Evolutionary conservation across 2,113 vertebrate genomes (phyloP), one percentile per base, ranked within the genome.

Genomic region (Gopherus flavomarginatus): DNA sequence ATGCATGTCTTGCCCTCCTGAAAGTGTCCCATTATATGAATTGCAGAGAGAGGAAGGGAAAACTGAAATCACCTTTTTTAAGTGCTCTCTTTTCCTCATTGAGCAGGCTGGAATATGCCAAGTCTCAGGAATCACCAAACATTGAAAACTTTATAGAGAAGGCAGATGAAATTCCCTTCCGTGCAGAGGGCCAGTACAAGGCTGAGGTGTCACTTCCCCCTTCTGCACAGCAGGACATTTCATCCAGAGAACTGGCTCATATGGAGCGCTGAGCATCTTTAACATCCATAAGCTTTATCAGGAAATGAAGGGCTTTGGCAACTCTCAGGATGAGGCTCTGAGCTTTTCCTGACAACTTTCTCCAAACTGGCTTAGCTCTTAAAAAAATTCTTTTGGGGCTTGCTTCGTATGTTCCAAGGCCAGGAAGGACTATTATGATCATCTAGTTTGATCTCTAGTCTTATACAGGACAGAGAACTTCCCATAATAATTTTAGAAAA

Each of bases 101-200:
- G 72, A 22, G 31, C 26, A 81, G 93, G 14, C 69, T 88, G 84
- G 72, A 65, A 83, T 11, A 42, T 50, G 77, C 38, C 44, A 57
- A 5, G 29, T 88, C 56, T 90, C 49, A 49, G 35, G 88, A 49
- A 53, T 10, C 14, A 54, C 10, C n/a, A 91, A 88, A 81, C 79
- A 62, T 1, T 47, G 31, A 92, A 82, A 82, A 75, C 26, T 86
- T 72, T 81, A 83, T 57, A 77, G 79, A 78, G 79, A 82, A 50
- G 49, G 72, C 85, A 24, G 85, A 56, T 44, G 78, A 95, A 90
- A 90, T 86, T 94, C 90, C 85, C 91, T 90, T 89, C 94, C 1
- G 2, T 47, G 38, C 72, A 86, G 52, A 69, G 54, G n/a, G 81
- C 47, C 5, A 93, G 42, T 42, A 80, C 13, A 69, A 44, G 49